Conservation (phyloP, 1,140 invertebrate genomes). For the Brachionus calyciflorus region DNA sequence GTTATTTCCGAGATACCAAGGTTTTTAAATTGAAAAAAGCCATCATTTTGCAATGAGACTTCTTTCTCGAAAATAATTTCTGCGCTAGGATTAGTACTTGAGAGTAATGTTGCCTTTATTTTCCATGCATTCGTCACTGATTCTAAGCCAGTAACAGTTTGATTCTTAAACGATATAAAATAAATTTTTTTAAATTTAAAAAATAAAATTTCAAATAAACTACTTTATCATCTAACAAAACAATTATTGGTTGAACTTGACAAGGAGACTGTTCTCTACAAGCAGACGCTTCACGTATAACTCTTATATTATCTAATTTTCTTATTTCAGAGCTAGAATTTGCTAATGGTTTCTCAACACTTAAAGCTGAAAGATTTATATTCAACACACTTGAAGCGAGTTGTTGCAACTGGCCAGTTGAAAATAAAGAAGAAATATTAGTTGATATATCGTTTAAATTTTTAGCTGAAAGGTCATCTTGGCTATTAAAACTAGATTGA, state of each 20-base stretch:
- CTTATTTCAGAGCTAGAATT: constrained; percentile 22
- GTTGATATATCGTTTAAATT: neutral
- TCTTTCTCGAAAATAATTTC: constrained; percentile 1
- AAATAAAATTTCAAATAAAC: no score
- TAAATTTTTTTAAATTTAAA: constrained; percentile 18
- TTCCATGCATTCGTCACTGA: neutral
- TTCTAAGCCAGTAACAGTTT: neutral
- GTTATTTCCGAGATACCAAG: constrained; percentile 7
- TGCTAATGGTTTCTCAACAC: neutral
- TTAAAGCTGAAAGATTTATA: neutral
- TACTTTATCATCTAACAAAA: neutral
- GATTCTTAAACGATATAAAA: constrained; percentile 29
- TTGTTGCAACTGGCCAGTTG: constrained; percentile 43
- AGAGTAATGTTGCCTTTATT: neutral
- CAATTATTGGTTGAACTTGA: constrained; percentile 24
- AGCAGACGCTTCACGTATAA: neutral
- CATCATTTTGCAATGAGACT: constrained; percentile 5
- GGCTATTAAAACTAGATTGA: neutral
- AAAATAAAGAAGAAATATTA: neutral
- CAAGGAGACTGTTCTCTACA: constrained; percentile 37
- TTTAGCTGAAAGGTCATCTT: neutral
- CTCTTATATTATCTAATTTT: constrained; percentile 4
- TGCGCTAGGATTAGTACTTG: neutral
- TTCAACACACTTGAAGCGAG: neutral
- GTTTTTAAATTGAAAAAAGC: neutral